Evolutionary conservation across 2,113 vertebrate species (phyloP), one percentile per base, ranked within the genome.

Genomic region (Ceuthmochares aereus): DNA sequence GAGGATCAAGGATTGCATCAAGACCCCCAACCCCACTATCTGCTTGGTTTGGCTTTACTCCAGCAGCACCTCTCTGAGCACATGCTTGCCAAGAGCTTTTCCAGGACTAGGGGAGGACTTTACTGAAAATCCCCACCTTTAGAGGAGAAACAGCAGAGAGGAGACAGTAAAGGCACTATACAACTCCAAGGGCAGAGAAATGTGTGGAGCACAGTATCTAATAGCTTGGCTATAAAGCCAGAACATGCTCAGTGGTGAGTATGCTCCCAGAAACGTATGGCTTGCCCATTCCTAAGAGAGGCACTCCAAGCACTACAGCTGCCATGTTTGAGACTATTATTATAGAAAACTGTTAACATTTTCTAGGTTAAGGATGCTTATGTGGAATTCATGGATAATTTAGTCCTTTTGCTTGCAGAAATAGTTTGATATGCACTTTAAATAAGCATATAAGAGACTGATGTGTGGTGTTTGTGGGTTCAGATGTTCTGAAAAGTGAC

Each of bases 341-440:
- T 60, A 85, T 5, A 78, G 91, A 84, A 95, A 93, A 93, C 91
- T 90, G 56, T 78, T 91, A 86, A 89, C 64, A 60, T 89, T 96
- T 90, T 87, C 90, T 81, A 68, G 42, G 76, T 92, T 90, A 84
- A 83, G 68, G 68, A 83, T 72, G 49, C 62, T 89, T 93, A 94
- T 96, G 63, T 75, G 64, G 73, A 89, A 95, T 94, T 94, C 84
- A 96, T 96, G 90, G 96, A 92, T 93, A 94, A 94, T 96, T 96
- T 95, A 95, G 90, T 93, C 49, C 36, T 95, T 92, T 95, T 93
- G 52, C 88, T 95, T 76, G 74, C 83, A 96, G 92, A 93, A 97
- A 92, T 64, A 89, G 83, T 92, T 95, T 89, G 72, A 92, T 97
- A 92, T 89, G 76, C 69, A 93, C 86, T 92, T 96, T 90, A 94